Base-by-base conservation (phyloP, 2,113 vertebrate genomes). In the Plecturocebus donacophilus region DNA sequence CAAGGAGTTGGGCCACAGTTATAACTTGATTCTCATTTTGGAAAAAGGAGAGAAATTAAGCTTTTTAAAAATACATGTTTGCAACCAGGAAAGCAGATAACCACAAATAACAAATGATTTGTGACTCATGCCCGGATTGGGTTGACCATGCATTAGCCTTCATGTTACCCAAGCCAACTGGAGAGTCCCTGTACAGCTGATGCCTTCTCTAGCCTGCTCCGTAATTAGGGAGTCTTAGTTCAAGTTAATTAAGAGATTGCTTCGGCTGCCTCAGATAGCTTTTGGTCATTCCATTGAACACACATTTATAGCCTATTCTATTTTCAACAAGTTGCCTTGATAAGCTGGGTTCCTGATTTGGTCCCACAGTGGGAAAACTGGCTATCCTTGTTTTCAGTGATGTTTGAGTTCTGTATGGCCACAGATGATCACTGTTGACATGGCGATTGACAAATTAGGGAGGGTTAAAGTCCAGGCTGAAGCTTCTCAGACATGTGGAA, bases 11-110 rank as follows among this genome's bases (percentile, higher is more conserved):
- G 82, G 79, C 82, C 91, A 83, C 92, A 30, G 54, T 96, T 93
- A 76, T 40, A 86, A 95, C 76, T 93, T 25, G 66, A 89, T 90
- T 97, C 95, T 95, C 71, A 96, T 96, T 93, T 91, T 96, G 56
- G 89, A 49, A 40, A 93, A 95, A 94, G 89, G 89, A 90, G 71
- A 83, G 81, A 91, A 98, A 97, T 84, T 38, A 85, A 86, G 85
- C 77, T 90, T 96, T 95, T 94, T 23, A 70, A 94, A 96, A 93
- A 91, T 45, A 92, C 92, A 90, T 27, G 93, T 52, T 52, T 52
- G 52, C 52, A 52, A 19, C 52, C 52, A 52, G 52, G 52, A 52
- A 52, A 52, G 16, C 52, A 52, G 52, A 52, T 52, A 52, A 52
- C 52, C 52, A 52, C 52, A 52, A 52, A 17, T 52, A 52, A 84